Conservation (phyloP, 1,140 invertebrate genomes). For the Dendroctonus ponderosae region DNA sequence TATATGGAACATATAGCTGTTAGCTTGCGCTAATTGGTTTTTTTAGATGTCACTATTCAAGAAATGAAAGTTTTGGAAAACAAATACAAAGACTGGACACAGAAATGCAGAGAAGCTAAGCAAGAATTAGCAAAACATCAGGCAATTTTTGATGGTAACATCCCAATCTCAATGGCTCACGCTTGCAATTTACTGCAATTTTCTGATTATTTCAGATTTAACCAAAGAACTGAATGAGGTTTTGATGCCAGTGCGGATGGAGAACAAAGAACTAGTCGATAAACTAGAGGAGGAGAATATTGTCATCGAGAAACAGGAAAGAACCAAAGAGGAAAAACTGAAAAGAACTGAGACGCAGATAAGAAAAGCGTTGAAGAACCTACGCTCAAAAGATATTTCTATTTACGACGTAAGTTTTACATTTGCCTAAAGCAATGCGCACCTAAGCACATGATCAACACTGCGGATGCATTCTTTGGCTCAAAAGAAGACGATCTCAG, state of each 20-base stretch:
- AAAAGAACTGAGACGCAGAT: conserved; percentile 44
- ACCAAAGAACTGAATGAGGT: conserved; percentile 33
- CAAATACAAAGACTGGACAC: conserved; percentile 31
- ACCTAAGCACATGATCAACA: too few relatives aligned
- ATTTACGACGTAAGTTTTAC: conserved; percentile 41
- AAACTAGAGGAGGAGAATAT: conserved; percentile 47
- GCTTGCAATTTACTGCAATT: conserved; percentile 1
- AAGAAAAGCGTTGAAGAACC: conserved; percentile 37
- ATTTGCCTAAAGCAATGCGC: background rate
- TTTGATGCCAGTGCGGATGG: conserved; percentile 23
- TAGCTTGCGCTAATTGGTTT: background rate
- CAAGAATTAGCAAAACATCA: conserved; percentile 34
- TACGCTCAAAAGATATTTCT: conserved; percentile 30
- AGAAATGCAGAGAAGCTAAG: conserved; percentile 29
- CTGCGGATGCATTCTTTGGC: too few relatives aligned
- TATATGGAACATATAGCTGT: conserved; percentile 39
- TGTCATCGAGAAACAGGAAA: conserved; percentile 45
- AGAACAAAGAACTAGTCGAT: conserved; percentile 30
- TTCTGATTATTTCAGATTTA: conserved; percentile 33
- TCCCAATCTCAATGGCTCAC: background rate
- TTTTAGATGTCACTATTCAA: conserved; percentile 40
- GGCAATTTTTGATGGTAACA: conserved; percentile 38
- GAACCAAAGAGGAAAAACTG: conserved; percentile 47
- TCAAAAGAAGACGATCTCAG: too few relatives aligned
- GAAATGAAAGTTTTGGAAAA: conserved; percentile 45